Conservation (phyloP, 2,797 vertebrate genomes). For the Otolemur crassicaudatus region DNA sequence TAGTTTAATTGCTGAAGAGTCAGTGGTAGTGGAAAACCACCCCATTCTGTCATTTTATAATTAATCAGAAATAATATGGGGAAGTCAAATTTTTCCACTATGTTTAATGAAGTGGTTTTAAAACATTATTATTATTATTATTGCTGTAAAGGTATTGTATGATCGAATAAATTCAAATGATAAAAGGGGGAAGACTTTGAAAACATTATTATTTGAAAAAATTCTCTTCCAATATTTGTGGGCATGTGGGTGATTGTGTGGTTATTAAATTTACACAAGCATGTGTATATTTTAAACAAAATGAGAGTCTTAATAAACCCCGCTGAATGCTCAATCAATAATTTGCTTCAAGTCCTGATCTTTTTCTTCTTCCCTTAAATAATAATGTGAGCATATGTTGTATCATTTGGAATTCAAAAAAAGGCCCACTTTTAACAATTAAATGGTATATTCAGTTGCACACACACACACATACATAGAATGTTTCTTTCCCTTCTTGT, state of each 20-base stretch:
- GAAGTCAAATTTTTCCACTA: not conserved
- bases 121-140: not conserved
- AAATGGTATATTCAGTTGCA: not conserved
- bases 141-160: not conserved
- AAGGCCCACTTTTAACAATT: not conserved
- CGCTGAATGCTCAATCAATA: not conserved
- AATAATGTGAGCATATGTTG: not conserved
- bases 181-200: not conserved
- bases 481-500: not conserved
- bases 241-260: not conserved
- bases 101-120: not conserved
- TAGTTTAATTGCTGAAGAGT: not conserved
- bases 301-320: not conserved
- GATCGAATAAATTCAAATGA: constrained; percentile 40
- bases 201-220: not conserved
- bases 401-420: not conserved
- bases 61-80: not conserved
- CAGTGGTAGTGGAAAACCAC: not conserved
- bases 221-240: constrained; percentile 10
- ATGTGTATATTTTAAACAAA: not conserved
- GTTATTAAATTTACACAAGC: not conserved
- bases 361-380: not conserved
- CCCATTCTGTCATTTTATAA: not conserved
- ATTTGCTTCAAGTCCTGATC: not conserved
- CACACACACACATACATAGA: no score